Conservation (phyloP, 2,888 invertebrate species). For the Anthophora plumipes region DNA sequence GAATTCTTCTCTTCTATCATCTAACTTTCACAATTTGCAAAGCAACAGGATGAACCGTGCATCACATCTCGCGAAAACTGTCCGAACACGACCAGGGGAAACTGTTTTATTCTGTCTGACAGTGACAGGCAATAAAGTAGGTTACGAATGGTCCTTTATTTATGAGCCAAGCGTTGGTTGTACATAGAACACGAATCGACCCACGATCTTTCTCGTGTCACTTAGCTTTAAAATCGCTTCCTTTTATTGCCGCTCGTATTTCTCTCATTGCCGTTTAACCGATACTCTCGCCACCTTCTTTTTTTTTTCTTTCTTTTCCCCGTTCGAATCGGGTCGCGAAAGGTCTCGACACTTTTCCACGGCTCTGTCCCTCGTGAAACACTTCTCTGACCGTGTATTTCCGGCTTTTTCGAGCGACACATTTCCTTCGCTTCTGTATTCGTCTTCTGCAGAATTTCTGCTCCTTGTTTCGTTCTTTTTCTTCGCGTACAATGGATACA, state of each 20-base stretch:
- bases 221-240: slow-evolving; percentile 38
- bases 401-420: too few relatives aligned
- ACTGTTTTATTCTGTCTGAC: neutral
- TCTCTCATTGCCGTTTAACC: slow-evolving; percentile 15
- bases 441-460: too few relatives aligned
- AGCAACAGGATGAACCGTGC: neutral
- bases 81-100: neutral
- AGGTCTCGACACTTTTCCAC: neutral
- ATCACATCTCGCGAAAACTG: neutral
- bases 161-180: slow-evolving; percentile 23
- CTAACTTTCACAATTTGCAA: too few relatives aligned
- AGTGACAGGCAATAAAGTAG: slow-evolving; percentile 40
- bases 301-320: neutral
- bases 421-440: too few relatives aligned
- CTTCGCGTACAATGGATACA: too few relatives aligned
- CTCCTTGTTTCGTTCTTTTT: too few relatives aligned
- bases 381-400: too few relatives aligned
- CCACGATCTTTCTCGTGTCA: slow-evolving; percentile 27
- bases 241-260: slow-evolving; percentile 46
- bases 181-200: slow-evolving; percentile 42
- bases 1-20: too few relatives aligned
- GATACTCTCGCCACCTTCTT: neutral
- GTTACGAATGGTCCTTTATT: slow-evolving; percentile 34
- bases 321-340: neutral
- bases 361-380: neutral